Evolutionary conservation across 2,888 invertebrate genomes (phyloP).

Genomic region (Falcaria lacertinaria): DNA sequence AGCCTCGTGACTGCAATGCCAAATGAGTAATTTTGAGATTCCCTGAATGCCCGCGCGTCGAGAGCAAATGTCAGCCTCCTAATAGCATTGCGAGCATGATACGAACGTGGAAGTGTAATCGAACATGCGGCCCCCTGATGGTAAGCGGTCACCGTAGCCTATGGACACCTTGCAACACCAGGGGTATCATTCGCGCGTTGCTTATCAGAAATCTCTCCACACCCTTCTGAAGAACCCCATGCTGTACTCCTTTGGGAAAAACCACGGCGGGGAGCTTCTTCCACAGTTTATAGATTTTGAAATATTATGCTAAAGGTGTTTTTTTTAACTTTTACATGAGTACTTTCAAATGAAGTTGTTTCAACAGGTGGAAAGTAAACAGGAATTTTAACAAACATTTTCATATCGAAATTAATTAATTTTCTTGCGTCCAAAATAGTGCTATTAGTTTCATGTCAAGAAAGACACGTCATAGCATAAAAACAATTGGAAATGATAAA

Average conservation of each 20-base stretch:
- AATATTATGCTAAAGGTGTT: too few relatives aligned
- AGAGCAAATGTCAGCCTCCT: slow-evolving; percentile 70
- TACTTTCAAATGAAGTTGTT: neutral
- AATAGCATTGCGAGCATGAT: slow-evolving; percentile 71
- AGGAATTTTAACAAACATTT: neutral
- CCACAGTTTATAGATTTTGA: too few relatives aligned
- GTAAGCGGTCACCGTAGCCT: too few relatives aligned
- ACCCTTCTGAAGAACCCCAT: too few relatives aligned
- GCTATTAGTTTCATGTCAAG: slow-evolving; percentile 48
- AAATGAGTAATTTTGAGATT: slow-evolving; percentile 77
- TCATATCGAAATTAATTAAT: slow-evolving; percentile 29
- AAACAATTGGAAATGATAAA: slow-evolving; percentile 65
- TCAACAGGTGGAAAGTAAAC: neutral
- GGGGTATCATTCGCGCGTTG: too few relatives aligned
- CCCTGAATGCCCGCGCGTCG: slow-evolving; percentile 58
- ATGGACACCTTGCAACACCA: too few relatives aligned
- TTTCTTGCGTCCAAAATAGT: slow-evolving; percentile 16
- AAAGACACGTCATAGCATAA: slow-evolving; percentile 37
- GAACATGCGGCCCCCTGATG: slow-evolving; percentile 52
- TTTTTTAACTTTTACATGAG: too few relatives aligned
- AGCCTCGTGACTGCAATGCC: slow-evolving; percentile 71
- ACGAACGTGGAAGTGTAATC: slow-evolving; percentile 53
- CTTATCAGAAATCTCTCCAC: too few relatives aligned
- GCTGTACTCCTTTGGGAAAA: too few relatives aligned
- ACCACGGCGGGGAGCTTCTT: too few relatives aligned